Evolutionary conservation across 2,888 invertebrate genomes (phyloP), one percentile per base, ranked within the genome.

Genomic region (Aethes cnicana): DNA sequence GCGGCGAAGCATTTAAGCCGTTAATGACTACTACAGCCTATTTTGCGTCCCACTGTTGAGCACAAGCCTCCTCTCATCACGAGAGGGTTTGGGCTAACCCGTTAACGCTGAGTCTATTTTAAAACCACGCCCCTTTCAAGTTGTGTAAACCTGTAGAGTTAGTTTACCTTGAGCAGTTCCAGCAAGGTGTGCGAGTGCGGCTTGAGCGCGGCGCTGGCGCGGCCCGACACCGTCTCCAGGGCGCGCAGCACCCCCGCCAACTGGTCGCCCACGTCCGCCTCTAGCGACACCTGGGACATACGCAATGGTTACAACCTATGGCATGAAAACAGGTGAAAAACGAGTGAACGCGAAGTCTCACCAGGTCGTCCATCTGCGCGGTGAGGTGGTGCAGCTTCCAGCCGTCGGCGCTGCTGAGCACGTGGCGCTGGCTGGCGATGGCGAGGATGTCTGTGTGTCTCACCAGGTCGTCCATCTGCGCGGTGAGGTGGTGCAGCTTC

Each of bases 401-500:
- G 28, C n/a, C n/a, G 28, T 28, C 28, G 12, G 11, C 28, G 23
- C 23, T 2, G 23, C 23, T 4, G 16, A n/a, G n/a, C n/a, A n/a
- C n/a, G n/a, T n/a, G n/a, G n/a, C n/a, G n/a, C n/a, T n/a, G n/a
- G n/a, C n/a, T n/a, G n/a, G n/a, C n/a, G n/a, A n/a, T n/a, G n/a
- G n/a, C n/a, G n/a, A n/a, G n/a, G n/a, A n/a, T n/a, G n/a, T n/a
- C n/a, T 3, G 23, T 2, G n/a, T 2, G 6, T 8, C 23, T 8
- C 3, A 36, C 36, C 36, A 36, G 36, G 12, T 36, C 36, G 68
- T 96, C 95, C 92, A 96, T 93, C 86, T 96, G 96, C 7, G 95
- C 92, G 8, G 94, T 93, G 56, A 96, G 89, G 78, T 96, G 95
- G 83, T 94, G 92, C 12, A 96, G 91, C 81, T 96, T 97, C 96